Percentiles rank a stretch among this genome's conserved stretches.
Evolutionary conservation across 1,140 invertebrate genomes (phyloP).

Genomic region (Daktulosphaira vitifoliae): DNA sequence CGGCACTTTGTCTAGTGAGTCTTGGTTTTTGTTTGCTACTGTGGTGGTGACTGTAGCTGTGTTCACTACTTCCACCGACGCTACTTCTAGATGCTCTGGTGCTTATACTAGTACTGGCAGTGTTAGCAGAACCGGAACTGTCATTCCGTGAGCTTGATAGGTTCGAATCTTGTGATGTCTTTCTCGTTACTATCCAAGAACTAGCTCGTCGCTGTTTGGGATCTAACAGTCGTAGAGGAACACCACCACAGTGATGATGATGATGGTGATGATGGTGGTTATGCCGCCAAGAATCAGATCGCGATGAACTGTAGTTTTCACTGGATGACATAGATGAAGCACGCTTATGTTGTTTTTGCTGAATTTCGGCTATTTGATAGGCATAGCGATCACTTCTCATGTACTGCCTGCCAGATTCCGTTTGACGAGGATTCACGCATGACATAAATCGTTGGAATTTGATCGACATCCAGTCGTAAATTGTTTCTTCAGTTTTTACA

Average conservation of each 20-base stretch:
- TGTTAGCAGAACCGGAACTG: constrained; percentile 74
- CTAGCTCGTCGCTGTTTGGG: constrained; percentile 62
- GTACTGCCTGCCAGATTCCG: constrained; percentile 40
- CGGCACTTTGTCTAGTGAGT: constrained; percentile 64
- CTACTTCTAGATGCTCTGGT: constrained; percentile 66
- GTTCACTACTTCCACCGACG: constrained; percentile 40
- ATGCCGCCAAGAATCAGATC: constrained; percentile 71
- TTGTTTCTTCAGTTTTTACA: constrained; percentile 35
- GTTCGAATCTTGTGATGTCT: constrained; percentile 83
- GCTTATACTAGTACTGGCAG: constrained; percentile 75
- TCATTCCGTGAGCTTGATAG: constrained; percentile 75
- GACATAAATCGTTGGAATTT: constrained; percentile 43
- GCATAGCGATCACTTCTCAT: constrained; percentile 60
- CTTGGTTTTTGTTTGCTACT: constrained; percentile 51
- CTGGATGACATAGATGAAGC: constrained; percentile 77
- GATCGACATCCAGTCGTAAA: constrained; percentile 46
- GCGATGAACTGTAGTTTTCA: constrained; percentile 77
- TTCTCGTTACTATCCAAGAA: constrained; percentile 77
- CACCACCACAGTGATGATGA: constrained; percentile 53
- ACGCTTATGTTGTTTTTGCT: constrained; percentile 62
- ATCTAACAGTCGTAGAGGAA: constrained; percentile 62
- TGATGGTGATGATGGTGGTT: constrained; percentile 55
- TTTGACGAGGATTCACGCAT: constrained; percentile 41
- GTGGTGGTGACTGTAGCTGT: constrained; percentile 44
- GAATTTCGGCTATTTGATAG: constrained; percentile 70